Evolutionary conservation across 2,888 invertebrate genomes (phyloP).

Genomic region (Petrolisthes cinctipes): DNA sequence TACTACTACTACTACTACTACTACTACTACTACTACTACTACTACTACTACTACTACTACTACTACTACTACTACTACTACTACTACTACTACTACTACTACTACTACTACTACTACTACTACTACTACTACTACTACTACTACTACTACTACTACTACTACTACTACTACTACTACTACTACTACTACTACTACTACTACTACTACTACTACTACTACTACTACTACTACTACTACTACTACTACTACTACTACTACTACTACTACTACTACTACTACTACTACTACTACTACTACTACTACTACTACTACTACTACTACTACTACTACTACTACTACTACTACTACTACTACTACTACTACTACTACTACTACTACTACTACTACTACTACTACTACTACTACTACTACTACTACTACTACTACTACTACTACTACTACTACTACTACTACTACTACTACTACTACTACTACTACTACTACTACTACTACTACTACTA

Average conservation of each 20-base stretch:
- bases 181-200: constrained; percentile 22
- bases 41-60: constrained; percentile 23
- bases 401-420: constrained; percentile 1
- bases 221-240: constrained; percentile 13
- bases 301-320: constrained; percentile 20
- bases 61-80: constrained; percentile 22
- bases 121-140: constrained; percentile 23
- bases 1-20: neutral
- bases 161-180: constrained; percentile 25
- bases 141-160: constrained; percentile 24
- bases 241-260: constrained; percentile 16
- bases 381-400: constrained; percentile 12
- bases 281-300: constrained; percentile 18
- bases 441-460: neutral
- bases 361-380: constrained; percentile 20
- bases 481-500: constrained; percentile 11
- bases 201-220: constrained; percentile 22
- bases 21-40: constrained; percentile 1
- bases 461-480: constrained; percentile 10
- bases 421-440: constrained; percentile 5
- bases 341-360: constrained; percentile 17
- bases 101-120: constrained; percentile 19
- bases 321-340: constrained; percentile 20
- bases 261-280: constrained; percentile 19
- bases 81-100: constrained; percentile 22